phyloP scores from a whole-genome alignment of 1,140 invertebrate species.

The Archegozetes longisetosus region DNA sequence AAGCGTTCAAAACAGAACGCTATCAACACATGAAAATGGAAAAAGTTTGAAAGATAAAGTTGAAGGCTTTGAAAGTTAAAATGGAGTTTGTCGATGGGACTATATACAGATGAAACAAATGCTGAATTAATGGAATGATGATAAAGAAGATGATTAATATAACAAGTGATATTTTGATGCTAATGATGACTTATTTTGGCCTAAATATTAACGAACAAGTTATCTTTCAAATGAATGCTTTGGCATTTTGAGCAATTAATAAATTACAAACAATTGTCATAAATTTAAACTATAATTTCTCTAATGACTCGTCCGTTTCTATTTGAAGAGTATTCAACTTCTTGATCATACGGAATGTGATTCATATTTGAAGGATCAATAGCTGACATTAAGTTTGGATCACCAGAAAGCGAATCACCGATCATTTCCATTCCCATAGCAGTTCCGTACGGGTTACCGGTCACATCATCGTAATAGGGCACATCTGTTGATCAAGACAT shows the following conservation, averaged over 20 bases:
- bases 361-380: slow-evolving; percentile 42
- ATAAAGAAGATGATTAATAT: too few species aligned
- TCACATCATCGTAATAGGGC: slow-evolving; percentile 79
- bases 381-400: slow-evolving; percentile 66
- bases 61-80: too few species aligned
- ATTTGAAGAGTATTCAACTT: slow-evolving; percentile 1
- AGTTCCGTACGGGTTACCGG: slow-evolving; percentile 64
- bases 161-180: too few species aligned
- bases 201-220: too few species aligned
- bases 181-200: too few species aligned
- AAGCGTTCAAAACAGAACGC: too few species aligned
- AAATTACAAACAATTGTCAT: not conserved
- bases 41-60: too few species aligned
- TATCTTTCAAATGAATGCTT: not conserved
- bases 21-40: too few species aligned
- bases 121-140: too few species aligned
- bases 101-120: too few species aligned
- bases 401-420: too few species aligned
- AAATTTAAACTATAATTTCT: slow-evolving; percentile 74
- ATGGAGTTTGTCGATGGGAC: too few species aligned
- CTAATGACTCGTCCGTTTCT: slow-evolving; percentile 71
- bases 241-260: not conserved
- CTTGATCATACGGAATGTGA: not conserved
- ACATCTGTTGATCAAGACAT: slow-evolving; percentile 45
- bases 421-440: slow-evolving; percentile 48